These are phyloP conservation scores for Neomonachus schauinslandi DNA, from an alignment of 2,113 vertebrate genomes.

Conservation along the genomic window DNA sequence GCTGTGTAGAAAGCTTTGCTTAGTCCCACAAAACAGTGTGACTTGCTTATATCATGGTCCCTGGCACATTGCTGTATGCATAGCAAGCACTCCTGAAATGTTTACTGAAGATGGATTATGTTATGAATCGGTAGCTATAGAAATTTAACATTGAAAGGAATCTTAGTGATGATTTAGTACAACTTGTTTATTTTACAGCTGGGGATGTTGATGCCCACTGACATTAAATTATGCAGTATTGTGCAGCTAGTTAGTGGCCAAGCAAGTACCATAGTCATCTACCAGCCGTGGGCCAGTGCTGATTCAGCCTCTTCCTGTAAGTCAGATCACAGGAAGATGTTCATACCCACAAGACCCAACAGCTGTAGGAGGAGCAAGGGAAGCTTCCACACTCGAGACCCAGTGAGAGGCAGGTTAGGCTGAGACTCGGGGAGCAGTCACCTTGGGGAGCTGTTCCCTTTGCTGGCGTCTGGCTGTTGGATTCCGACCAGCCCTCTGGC, in stretches of 20 bases:
- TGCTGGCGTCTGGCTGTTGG: background rate
- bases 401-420: background rate
- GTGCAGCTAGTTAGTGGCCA: background rate
- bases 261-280: background rate
- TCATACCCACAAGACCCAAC: background rate
- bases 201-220: background rate
- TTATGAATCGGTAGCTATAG: background rate
- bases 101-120: background rate
- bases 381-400: background rate
- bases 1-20: background rate
- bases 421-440: background rate
- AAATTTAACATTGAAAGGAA: background rate
- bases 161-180: background rate
- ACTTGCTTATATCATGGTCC: background rate
- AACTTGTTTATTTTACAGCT: background rate
- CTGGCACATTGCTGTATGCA: background rate
- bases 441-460: background rate
- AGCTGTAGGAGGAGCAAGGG: background rate
- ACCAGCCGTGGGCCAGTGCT: background rate
- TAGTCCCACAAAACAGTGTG: background rate
- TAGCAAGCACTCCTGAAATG: background rate
- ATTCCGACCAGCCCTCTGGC: background rate
- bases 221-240: background rate
- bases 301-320: background rate
- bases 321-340: background rate